A percentile compares a stretch with the other conserved stretches of the same genome.
These are phyloP conservation scores for Ormyrus rosae DNA, from an alignment of 2,888 invertebrate genomes.

Conservation along the genomic window DNA sequence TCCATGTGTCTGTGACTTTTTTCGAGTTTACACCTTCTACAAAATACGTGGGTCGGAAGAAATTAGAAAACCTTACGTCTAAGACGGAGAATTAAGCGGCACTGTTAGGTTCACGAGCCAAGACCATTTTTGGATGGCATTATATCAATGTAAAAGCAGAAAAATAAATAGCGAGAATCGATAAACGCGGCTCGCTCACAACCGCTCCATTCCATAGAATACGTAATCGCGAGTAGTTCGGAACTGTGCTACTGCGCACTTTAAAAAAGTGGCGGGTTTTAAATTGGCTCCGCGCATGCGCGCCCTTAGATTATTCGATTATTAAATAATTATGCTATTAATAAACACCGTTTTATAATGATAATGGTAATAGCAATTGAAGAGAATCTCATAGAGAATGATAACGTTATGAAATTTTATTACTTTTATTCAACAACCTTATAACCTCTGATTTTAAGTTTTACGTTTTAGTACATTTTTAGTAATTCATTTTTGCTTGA, in stretches of 20 bases:
- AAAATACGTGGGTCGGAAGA: too few relatives aligned
- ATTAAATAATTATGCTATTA: background rate
- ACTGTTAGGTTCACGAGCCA: background rate
- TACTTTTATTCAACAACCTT: too few relatives aligned
- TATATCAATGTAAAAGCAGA: slow-evolving; percentile 7
- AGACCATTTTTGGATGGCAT: slow-evolving; percentile 8
- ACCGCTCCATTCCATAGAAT: slow-evolving; percentile 27
- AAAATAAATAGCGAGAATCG: slow-evolving; percentile 47
- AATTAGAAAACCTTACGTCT: too few relatives aligned
- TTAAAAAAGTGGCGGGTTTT: slow-evolving; percentile 35
- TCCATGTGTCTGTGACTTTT: slow-evolving; percentile 61
- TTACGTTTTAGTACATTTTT: too few relatives aligned
- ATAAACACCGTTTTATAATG: background rate
- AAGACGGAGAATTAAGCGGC: too few relatives aligned
- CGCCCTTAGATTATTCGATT: background rate
- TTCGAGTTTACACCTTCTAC: too few relatives aligned
- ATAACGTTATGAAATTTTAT: too few relatives aligned
- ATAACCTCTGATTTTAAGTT: too few relatives aligned
- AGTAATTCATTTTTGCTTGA: too few relatives aligned
- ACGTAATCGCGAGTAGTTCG: slow-evolving; percentile 3
- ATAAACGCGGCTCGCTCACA: slow-evolving; percentile 17
- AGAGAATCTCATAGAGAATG: too few relatives aligned
- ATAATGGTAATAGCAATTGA: too few relatives aligned
- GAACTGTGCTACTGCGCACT: background rate
- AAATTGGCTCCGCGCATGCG: slow-evolving; percentile 3